Base-by-base conservation (phyloP, 2,888 invertebrate species). In the Troides oblongomaculatus region DNA sequence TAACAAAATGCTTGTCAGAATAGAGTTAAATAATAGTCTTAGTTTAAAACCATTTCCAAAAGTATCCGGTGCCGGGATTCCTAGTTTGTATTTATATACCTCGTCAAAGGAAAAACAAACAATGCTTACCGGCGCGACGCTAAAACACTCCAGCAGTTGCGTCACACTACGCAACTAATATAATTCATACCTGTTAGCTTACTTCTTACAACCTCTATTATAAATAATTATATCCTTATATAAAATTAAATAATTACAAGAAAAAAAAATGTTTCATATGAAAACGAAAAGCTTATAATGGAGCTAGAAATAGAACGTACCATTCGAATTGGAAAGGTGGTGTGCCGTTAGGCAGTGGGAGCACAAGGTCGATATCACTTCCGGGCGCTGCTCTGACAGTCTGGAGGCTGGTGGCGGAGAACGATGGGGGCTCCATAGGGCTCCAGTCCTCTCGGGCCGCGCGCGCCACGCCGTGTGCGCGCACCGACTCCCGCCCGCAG, bases 41-140 rank as follows among this genome's bases (percentile, higher is more conserved):
- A 18, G 21, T 66, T 62, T 65, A 60, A 76, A 74, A 74, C 73
- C 73, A 79, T 84, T 84, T 83, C 85, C 86, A 79, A 81, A 79
- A 85, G 81, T 84, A 85, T 79, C 75, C 74, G 71, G 74, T 74
- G 71, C 72, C 77, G 77, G 72, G 80, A 87, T 89, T 90, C 90
- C 89, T 88, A 85, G 86, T 87, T 84, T 83, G 82, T 89, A 90
- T 90, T 91, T 90, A 91, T 89, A 90, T 81, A 89, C 82, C 84
- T 85, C 84, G 86, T 87, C 88, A 86, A 78, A 80, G 84, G 85
- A 89, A 92, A 91, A 92, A 90, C 87, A 92, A 91, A 89, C 89
- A 89, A 88, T 79, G 81, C 84, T 79, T 75, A 77, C 84, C 84
- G 85, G 84, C 81, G 78, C 76, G 76, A 74, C 77, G 76, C 76